Evolutionary conservation across 2,797 vertebrate species (phyloP).

Genomic region (Linurgus olivaceus): DNA sequence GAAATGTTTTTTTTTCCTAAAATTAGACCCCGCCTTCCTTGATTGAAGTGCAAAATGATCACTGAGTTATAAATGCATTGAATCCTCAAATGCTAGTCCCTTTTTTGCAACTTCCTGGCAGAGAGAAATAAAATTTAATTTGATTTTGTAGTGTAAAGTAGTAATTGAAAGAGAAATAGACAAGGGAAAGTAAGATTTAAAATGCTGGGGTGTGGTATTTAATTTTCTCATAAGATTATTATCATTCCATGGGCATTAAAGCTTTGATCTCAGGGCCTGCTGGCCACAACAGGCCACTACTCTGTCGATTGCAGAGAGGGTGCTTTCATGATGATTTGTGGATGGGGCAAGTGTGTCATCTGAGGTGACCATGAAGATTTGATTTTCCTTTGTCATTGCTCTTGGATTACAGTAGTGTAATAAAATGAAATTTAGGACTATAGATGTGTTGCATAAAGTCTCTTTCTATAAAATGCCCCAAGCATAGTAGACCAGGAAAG

Average conservation of each 20-base stretch:
- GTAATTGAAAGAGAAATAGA: neutral
- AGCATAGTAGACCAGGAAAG: neutral
- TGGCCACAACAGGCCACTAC: rapidly evolving
- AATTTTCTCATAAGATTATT: neutral
- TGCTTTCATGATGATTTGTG: neutral
- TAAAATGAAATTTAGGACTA: neutral
- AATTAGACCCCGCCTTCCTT: neutral
- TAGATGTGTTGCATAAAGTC: neutral
- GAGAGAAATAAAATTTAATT: neutral
- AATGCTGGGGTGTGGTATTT: neutral
- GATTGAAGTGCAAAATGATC: neutral
- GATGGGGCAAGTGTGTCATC: neutral
- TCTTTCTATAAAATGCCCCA: neutral
- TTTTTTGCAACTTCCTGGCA: neutral
- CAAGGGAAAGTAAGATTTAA: neutral
- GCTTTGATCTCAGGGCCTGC: neutral
- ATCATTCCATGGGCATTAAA: neutral
- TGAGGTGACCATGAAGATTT: neutral
- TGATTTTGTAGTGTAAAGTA: neutral
- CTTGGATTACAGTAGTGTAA: neutral
- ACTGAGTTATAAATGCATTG: neutral
- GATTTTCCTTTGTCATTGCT: neutral
- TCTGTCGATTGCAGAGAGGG: neutral
- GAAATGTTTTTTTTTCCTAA: neutral
- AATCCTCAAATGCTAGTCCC: neutral